Conservation (phyloP, 2,888 invertebrate species). For the Cheilosia pagana region DNA sequence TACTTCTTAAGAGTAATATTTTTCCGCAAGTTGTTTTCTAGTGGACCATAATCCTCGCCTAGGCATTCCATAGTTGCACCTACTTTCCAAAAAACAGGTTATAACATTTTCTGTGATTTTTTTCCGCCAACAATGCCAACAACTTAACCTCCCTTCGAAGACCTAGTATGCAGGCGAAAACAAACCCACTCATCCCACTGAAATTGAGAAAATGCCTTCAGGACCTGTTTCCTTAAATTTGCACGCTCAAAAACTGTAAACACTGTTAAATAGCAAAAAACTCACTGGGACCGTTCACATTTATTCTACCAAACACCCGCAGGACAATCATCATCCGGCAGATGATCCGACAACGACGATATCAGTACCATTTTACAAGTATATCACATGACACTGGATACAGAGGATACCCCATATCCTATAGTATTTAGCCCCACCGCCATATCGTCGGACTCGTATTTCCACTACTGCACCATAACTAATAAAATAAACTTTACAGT, state of each 20-base stretch:
- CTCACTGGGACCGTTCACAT: slow-evolving; percentile 24
- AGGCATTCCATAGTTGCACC: too few species aligned
- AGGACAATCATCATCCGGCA: slow-evolving; percentile 46
- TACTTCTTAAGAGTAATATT: too few species aligned
- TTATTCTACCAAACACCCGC: slow-evolving; percentile 48
- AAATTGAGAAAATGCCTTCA: too few species aligned
- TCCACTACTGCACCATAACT: slow-evolving; percentile 23
- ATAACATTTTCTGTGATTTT: too few species aligned
- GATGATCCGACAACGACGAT: slow-evolving; percentile 50
- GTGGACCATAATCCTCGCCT: too few species aligned
- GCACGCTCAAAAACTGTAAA: neutral
- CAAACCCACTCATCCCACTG: too few species aligned
- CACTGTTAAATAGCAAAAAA: neutral
- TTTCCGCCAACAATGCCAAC: too few species aligned
- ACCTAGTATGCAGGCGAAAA: too few species aligned
- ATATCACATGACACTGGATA: slow-evolving; percentile 37
- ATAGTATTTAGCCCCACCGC: slow-evolving; percentile 7
- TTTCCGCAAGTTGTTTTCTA: too few species aligned
- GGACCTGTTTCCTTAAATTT: too few species aligned
- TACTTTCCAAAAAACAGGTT: too few species aligned
- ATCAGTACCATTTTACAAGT: slow-evolving; percentile 39
- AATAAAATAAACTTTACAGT: slow-evolving; percentile 69
- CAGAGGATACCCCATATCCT: neutral
- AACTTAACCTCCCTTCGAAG: too few species aligned
- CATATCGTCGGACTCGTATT: slow-evolving; percentile 5